Percentiles rank a stretch among this genome's conserved stretches.
phyloP scores from a whole-genome alignment of 2,113 vertebrate species.

The Burhinus bistriatus region DNA sequence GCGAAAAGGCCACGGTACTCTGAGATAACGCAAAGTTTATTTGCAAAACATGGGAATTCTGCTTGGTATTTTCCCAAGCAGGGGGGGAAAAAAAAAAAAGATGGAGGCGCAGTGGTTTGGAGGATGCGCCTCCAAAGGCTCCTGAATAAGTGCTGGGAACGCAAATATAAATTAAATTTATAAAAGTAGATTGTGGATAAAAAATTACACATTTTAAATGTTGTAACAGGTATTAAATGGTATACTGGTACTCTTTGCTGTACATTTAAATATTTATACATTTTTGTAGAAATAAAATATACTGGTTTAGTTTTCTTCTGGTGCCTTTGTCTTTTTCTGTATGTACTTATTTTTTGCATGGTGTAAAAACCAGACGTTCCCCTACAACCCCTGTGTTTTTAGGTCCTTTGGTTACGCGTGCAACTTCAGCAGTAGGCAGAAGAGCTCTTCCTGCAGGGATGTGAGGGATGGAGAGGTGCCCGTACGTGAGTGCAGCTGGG shows the following conservation, averaged over 20 bases:
- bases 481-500: fast-evolving
- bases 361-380: background rate
- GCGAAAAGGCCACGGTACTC: background rate
- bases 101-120: background rate
- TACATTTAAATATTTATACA: constrained; percentile 80
- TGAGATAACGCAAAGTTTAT: background rate
- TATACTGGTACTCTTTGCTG: constrained; percentile 68
- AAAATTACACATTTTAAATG: constrained; percentile 52
- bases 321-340: background rate
- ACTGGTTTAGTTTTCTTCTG: constrained; percentile 67
- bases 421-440: background rate
- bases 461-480: background rate
- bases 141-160: background rate
- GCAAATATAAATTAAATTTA: background rate
- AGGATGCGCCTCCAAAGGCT: background rate
- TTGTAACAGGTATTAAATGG: constrained; percentile 72
- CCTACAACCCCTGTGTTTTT: fast-evolving
- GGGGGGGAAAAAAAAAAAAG: too few relatives aligned
- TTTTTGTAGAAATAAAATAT: constrained; percentile 78
- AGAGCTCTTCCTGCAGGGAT: fast-evolving
- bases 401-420: fast-evolving
- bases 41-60: background rate
- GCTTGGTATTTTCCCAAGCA: background rate
- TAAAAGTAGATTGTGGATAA: constrained; percentile 71
- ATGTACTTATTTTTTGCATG: fast-evolving